Conservation (phyloP, 2,797 vertebrate genomes). For the Sebastes steindachneri region DNA sequence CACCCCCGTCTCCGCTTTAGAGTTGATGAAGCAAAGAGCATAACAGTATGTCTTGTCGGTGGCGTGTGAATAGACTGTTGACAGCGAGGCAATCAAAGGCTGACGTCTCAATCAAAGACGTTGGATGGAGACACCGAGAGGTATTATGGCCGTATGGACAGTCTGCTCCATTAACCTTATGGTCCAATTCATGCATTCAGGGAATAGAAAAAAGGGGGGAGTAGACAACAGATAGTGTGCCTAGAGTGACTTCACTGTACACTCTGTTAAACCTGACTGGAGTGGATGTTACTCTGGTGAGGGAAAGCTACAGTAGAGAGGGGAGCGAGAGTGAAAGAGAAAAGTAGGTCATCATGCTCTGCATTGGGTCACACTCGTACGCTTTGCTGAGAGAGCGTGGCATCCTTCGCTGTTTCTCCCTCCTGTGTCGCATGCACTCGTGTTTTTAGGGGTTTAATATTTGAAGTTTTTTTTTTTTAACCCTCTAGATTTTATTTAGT, state of each 20-base stretch:
- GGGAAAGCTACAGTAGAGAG: constrained; percentile 64
- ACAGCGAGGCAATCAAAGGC: constrained; percentile 49
- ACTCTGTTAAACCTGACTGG: constrained; percentile 76
- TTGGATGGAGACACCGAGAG: constrained; percentile 36
- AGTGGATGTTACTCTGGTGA: constrained; percentile 63
- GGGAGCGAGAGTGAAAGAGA: constrained; percentile 48
- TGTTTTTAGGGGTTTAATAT: constrained; percentile 26
- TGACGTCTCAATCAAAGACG: constrained; percentile 45
- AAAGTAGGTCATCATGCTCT: constrained; percentile 84
- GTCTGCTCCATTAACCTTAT: constrained; percentile 53
- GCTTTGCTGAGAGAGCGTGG: constrained; percentile 62
- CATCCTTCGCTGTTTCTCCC: constrained; percentile 54
- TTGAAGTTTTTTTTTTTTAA: not conserved
- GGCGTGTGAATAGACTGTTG: constrained; percentile 44
- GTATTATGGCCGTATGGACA: constrained; percentile 27
- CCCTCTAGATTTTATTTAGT: not conserved
- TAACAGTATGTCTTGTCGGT: constrained; percentile 60
- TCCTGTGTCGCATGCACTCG: constrained; percentile 28
- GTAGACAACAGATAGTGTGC: constrained; percentile 57
- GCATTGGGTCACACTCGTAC: constrained; percentile 72
- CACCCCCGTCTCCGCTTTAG: constrained; percentile 24
- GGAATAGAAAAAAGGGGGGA: constrained; percentile 17
- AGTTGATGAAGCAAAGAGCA: constrained; percentile 54
- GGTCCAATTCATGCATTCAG: constrained; percentile 59
- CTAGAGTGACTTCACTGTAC: constrained; percentile 80